A percentile compares a stretch with the other conserved stretches of the same genome.
These are phyloP conservation scores for Chondrosia reniformis DNA, from an alignment of 37 sponge, comb jelly and placozoan species.

Conservation along the genomic window DNA sequence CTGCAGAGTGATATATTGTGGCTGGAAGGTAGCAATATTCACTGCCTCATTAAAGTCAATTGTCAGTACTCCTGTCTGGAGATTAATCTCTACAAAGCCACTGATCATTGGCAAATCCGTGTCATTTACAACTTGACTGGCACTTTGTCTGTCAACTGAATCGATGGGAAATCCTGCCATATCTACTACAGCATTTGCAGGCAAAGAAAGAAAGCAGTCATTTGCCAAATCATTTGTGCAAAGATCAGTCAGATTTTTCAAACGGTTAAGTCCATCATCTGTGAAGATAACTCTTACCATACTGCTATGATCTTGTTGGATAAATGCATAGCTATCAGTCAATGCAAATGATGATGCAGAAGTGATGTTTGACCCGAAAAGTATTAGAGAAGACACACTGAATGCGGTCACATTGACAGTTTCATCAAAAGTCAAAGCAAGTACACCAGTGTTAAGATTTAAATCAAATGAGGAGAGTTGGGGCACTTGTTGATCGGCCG, in stretches of 20 bases:
- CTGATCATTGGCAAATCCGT: constrained; percentile 53
- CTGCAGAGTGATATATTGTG: constrained; percentile 61
- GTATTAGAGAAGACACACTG: constrained; percentile 31
- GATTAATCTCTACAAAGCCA: constrained; percentile 68
- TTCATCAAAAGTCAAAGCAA: constrained; percentile 66
- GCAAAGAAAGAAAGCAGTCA: constrained; percentile 63
- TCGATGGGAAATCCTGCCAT: constrained; percentile 50
- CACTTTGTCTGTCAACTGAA: constrained; percentile 22
- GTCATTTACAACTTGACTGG: constrained; percentile 52
- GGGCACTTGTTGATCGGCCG: constrained; percentile 40
- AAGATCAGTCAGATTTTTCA: constrained; percentile 55
- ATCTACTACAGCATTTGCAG: constrained; percentile 45
- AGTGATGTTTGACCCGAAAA: constrained; percentile 30
- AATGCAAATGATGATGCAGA: constrained; percentile 24
- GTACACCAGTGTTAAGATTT: constrained; percentile 35
- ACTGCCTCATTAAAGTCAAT: constrained; percentile 75
- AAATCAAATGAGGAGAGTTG: constrained; percentile 45
- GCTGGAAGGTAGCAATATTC: constrained; percentile 45
- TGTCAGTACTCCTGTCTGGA: constrained; percentile 61
- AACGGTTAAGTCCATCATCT: constrained; percentile 55
- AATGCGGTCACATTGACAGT: constrained; percentile 70
- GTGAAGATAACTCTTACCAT: constrained; percentile 41
- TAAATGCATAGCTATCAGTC: constrained; percentile 18
- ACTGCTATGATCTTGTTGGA: constrained; percentile 30
- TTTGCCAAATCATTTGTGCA: constrained; percentile 34